Conservation (phyloP, 2,797 vertebrate genomes). For the Halcyon chelicuti region DNA sequence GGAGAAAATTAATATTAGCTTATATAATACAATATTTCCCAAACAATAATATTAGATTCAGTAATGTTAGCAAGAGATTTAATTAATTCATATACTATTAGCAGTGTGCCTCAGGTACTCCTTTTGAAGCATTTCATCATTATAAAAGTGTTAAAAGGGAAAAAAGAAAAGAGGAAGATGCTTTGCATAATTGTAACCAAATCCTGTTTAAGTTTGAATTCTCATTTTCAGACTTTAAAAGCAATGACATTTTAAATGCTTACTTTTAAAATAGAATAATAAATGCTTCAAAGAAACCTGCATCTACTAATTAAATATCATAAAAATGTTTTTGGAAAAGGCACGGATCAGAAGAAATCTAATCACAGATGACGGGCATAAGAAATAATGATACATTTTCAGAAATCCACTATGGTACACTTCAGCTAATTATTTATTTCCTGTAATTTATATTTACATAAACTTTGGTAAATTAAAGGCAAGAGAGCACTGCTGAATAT, state of each 20-base stretch:
- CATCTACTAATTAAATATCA: neutral
- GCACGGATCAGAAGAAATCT: neutral
- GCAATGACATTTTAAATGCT: neutral
- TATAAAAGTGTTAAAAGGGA: neutral
- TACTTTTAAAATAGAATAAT: neutral
- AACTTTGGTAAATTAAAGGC: neutral
- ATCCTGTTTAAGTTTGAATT: neutral
- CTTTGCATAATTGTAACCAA: neutral
- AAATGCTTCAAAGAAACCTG: neutral
- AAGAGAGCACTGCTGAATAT: neutral
- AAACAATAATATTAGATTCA: conserved; percentile 36
- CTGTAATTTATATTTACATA: neutral
- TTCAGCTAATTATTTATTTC: neutral
- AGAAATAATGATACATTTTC: neutral
- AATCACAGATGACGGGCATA: neutral
- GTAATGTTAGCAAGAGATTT: neutral
- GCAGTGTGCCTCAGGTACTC: neutral
- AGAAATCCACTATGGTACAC: neutral
- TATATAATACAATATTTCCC: neutral
- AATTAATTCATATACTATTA: conserved; percentile 32
- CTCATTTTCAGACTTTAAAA: conserved; percentile 37
- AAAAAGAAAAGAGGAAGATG: neutral
- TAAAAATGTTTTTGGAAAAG: neutral
- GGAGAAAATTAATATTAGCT: neutral
- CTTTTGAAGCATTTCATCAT: conserved; percentile 16